Conservation (phyloP, 2,113 vertebrate genomes). For the Vanacampus margaritifer region DNA sequence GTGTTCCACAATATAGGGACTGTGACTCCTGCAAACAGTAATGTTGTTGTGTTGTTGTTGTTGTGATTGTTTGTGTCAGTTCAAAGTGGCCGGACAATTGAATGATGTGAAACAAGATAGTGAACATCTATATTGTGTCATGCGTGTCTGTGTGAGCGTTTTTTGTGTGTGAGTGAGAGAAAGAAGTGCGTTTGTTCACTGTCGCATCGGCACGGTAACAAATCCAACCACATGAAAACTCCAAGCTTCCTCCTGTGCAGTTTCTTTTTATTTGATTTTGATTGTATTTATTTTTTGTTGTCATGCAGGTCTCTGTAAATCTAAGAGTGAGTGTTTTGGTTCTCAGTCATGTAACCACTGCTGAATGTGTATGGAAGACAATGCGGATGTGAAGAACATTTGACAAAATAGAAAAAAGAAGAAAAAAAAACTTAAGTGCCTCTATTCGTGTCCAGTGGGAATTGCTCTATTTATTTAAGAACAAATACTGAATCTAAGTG, state of each 20-base stretch:
- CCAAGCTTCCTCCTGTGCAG: conserved; percentile 17
- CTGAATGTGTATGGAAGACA: conserved; percentile 66
- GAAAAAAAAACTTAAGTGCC: conserved; percentile 73
- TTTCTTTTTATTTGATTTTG: conserved; percentile 9
- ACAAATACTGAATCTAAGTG: conserved; percentile 73
- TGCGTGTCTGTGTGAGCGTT: not conserved
- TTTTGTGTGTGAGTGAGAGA: conserved; percentile 11
- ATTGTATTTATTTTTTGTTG: conserved; percentile 10
- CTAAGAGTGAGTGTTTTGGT: conserved; percentile 54
- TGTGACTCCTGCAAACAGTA: conserved; percentile 42
- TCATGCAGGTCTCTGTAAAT: conserved; percentile 44
- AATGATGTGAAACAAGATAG: conserved; percentile 19
- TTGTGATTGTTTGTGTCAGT: conserved; percentile 37
- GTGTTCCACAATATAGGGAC: conserved; percentile 60
- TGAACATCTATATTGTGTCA: conserved; percentile 7
- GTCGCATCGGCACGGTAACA: conserved; percentile 48
- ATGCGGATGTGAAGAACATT: conserved; percentile 57
- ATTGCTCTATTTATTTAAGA: conserved; percentile 78
- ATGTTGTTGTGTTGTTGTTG: conserved; percentile 18
- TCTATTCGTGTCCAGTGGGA: conserved; percentile 73
- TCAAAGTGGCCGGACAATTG: conserved; percentile 42
- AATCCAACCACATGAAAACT: conserved; percentile 25
- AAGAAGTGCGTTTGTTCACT: conserved; percentile 21
- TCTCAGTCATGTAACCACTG: conserved; percentile 50
- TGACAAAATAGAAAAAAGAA: conserved; percentile 57